These are phyloP conservation scores for Eciton burchellii DNA, from an alignment of 1,140 invertebrate species.

Conservation along the genomic window DNA sequence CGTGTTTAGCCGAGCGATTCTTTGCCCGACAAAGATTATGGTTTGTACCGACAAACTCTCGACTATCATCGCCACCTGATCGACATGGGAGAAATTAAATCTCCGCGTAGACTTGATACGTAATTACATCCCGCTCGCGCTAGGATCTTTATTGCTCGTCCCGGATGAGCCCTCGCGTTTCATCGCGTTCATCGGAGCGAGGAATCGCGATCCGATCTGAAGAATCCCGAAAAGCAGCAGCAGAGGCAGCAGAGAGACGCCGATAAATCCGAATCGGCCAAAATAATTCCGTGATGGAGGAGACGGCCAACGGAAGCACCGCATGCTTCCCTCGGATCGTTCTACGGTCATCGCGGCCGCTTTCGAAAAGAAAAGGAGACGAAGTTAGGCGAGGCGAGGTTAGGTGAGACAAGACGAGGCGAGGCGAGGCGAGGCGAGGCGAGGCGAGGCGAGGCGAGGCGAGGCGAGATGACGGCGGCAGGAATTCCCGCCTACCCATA, in stretches of 20 bases:
- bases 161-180: no score
- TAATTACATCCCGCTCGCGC: not conserved
- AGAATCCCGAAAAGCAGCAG: conserved; percentile 35
- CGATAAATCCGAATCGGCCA: conserved; percentile 35
- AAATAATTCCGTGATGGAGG: conserved; percentile 39
- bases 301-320: conserved; percentile 63
- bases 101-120: conserved; percentile 5
- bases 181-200: not conserved
- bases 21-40: no score
- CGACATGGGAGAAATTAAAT: conserved; percentile 38
- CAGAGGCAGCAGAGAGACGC: conserved; percentile 26
- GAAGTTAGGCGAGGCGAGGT: conserved; percentile 69
- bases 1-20: conserved; percentile 10
- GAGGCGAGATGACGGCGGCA: conserved; percentile 78
- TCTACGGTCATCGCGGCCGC: conserved; percentile 40
- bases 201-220: conserved; percentile 17
- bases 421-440: conserved; percentile 60
- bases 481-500: conserved; percentile 86
- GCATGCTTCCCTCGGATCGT: conserved; percentile 48
- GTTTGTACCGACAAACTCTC: conserved; percentile 39
- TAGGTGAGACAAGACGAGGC: conserved; percentile 23
- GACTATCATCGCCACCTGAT: conserved; percentile 12
- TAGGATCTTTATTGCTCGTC: not conserved
- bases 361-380: conserved; percentile 69
- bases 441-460: conserved; percentile 53